Percentiles rank a stretch among this genome's conserved stretches.
Evolutionary conservation across 2,888 invertebrate species (phyloP).

Genomic region (Fabriciana adippe): DNA sequence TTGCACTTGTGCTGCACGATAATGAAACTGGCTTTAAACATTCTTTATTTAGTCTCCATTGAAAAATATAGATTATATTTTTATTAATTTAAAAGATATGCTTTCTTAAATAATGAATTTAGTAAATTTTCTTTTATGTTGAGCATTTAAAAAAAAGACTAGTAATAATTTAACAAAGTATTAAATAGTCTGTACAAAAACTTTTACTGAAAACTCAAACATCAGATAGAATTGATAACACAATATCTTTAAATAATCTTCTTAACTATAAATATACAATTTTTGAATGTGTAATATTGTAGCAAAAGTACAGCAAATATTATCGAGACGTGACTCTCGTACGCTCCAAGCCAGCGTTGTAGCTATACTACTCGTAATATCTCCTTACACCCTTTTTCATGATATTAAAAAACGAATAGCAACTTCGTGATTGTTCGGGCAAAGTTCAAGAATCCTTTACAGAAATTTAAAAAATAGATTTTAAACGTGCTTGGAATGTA

Average conservation of each 20-base stretch:
- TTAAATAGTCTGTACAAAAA: no score
- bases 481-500: constrained; percentile 11
- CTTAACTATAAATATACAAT: not conserved
- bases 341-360: constrained; percentile 22
- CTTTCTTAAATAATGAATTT: no score
- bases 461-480: constrained; percentile 16
- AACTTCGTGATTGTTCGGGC: constrained; percentile 26
- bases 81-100: no score
- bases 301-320: constrained; percentile 32
- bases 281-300: constrained; percentile 33
- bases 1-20: constrained; percentile 18
- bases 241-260: constrained; percentile 4
- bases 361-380: constrained; percentile 21
- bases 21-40: constrained; percentile 5
- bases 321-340: constrained; percentile 28
- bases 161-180: not conserved
- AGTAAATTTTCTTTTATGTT: not conserved
- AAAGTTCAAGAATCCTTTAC: constrained; percentile 20
- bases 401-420: constrained; percentile 33
- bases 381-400: constrained; percentile 22
- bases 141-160: not conserved
- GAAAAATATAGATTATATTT: not conserved
- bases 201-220: no score
- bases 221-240: not conserved
- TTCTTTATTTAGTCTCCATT: not conserved